Evolutionary conservation across 2,113 vertebrate species (phyloP), one percentile per base, ranked within the genome.

Genomic region (Megaptera novaeangliae): DNA sequence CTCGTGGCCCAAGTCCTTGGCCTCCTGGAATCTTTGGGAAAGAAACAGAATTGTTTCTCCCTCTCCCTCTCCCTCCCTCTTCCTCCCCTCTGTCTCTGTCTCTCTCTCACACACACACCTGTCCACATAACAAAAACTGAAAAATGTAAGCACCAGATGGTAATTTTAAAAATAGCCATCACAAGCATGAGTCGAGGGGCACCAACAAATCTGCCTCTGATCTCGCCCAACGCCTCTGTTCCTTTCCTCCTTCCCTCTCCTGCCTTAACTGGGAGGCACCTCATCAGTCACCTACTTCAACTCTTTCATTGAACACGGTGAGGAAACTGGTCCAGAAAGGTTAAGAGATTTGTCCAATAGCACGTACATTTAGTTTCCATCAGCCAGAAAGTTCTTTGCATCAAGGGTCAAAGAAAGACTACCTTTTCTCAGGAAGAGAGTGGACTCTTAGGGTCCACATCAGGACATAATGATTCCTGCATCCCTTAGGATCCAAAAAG

Each of bases 111-210:
- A 46, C 59, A n/a, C 74, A 74, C 23, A 85, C 66, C 86, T 87
- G 75, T 88, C 91, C 66, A 92, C 71, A 81, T 77, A 94, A 74
- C 55, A 93, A 88, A 92, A 93, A 91, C 66, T 15, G 66, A 93
- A 91, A 94, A 85, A 93, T n/a, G 57, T 59, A 44, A 95, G 80
- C 75, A 41, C 68, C 91, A 93, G 77, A 86, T 93, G 91, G 80
- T 10, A 17, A 55, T 55, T 96, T 97, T 87, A 82, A 95, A 94
- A 95, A 94, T 52, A 94, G 74, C 20, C n/a, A 23, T 20, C 46
- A 27, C 14, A 66, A 46, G 31, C 39, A 8, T 5, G 44, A 61
- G 8, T 55, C 17, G 34, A 25, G 4, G 71, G 31, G 29, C 39
- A 31, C 18, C 9, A 66, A 44, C 75, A 85, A 23, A 17, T 31